Conservation (phyloP, 1,140 invertebrate genomes). For the Heterodera schachtii region DNA sequence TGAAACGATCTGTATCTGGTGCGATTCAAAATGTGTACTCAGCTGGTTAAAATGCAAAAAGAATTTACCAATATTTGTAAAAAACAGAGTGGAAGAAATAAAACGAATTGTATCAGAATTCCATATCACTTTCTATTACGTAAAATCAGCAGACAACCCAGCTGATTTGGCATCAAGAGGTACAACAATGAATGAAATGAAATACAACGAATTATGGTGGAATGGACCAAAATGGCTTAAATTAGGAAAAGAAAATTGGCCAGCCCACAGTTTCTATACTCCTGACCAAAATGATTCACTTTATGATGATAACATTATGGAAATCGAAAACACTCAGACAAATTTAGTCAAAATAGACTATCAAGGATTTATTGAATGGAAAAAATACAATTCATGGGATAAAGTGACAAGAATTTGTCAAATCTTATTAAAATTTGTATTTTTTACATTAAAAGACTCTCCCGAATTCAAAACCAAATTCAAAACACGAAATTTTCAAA, state of each 20-base stretch:
- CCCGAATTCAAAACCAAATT: background rate
- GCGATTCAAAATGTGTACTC: background rate
- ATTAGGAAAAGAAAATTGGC: background rate
- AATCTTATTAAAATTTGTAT: background rate
- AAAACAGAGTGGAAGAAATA: background rate
- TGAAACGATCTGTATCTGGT: background rate
- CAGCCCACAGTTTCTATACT: background rate
- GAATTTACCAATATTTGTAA: background rate
- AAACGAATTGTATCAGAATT: background rate
- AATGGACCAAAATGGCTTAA: background rate
- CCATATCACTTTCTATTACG: background rate
- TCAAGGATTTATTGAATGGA: background rate
- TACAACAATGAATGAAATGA: background rate
- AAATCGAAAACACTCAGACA: background rate
- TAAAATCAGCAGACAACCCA: background rate
- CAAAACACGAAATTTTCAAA: background rate
- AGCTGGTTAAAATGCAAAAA: background rate
- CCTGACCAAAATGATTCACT: background rate
- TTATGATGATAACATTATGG: background rate
- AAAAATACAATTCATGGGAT: background rate
- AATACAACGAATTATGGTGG: background rate
- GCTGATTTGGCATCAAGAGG: background rate
- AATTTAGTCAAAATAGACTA: background rate
- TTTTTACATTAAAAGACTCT: background rate
- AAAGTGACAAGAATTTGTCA: background rate